Conservation (phyloP, 1,140 invertebrate genomes). For the Campoletis sonorensis region DNA sequence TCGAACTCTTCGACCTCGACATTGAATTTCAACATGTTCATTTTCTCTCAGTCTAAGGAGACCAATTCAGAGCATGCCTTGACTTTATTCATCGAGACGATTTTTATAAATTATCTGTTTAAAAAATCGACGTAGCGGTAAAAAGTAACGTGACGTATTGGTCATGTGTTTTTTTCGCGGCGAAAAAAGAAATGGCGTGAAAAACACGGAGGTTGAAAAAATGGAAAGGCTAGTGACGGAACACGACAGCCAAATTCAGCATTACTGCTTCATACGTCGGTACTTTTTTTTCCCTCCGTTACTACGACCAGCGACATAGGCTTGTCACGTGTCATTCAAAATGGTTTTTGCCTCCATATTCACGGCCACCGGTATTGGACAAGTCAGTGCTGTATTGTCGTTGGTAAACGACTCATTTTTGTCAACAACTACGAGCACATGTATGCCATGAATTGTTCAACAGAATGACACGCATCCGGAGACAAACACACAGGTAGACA, state of each 20-base stretch:
- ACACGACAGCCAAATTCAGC: background rate
- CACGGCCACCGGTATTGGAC: background rate
- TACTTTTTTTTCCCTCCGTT: background rate
- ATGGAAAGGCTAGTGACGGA: background rate
- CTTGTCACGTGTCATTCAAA: slow-evolving; percentile 7
- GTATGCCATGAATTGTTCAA: background rate
- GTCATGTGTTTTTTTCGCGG: background rate
- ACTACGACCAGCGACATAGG: background rate
- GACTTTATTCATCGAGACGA: too few species aligned
- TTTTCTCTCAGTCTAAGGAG: too few species aligned
- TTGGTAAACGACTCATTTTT: background rate
- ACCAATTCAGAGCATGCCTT: too few species aligned
- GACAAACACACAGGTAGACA: background rate
- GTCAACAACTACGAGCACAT: background rate
- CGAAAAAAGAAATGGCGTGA: background rate
- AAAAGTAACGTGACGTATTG: background rate
- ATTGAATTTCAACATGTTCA: too few species aligned
- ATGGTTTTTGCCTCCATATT: background rate
- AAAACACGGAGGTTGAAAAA: background rate
- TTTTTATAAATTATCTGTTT: background rate
- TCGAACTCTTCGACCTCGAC: too few species aligned
- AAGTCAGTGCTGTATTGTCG: background rate
- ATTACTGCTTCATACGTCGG: background rate
- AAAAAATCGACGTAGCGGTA: background rate
- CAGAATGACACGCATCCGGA: background rate